Evolutionary conservation across 2,113 vertebrate species (phyloP), one percentile per base, ranked within the genome.

Genomic region (Chaetodon auriga): DNA sequence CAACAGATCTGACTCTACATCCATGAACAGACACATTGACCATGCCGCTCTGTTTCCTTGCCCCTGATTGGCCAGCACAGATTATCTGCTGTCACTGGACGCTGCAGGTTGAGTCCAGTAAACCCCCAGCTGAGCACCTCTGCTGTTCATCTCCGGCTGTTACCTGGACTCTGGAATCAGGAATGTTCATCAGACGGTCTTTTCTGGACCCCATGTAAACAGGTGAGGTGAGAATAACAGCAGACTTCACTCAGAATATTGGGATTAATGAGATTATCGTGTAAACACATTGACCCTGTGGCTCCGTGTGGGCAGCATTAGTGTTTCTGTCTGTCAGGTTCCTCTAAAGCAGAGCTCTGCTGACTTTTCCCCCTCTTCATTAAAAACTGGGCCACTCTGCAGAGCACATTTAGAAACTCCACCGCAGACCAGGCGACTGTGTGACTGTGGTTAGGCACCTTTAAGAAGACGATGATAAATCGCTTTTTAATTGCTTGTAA

Each of bases 381-480:
- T 81, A 85, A 75, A 89, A 70, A 4, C 53, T 68, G 82, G 75
- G 74, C 77, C 83, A 71, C 78, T 83, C 74, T 77, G 82, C 82
- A 86, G 84, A 77, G 82, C 69, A 48, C 86, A 85, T 86, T 87
- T 51, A 74, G 77, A 71, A 66, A 45, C 64, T 76, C 60, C 71
- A 83, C 85, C 86, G 25, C 88, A 90, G 88, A 92, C 74, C 90
- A 75, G 91, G 86, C 85, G 83, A 80, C 85, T 86, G 90, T 91
- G 83, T 77, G 91, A 57, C 88, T 92, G 93, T 89, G 92, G 91
- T 92, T 88, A 84, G 87, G 91, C 90, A 91, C 91, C 89, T 93
- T 79, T 69, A 79, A 87, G 87, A 53, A 69, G 78, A 84, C 19
- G 18, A 83, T 85, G 86, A 93, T 89, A 88, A 94, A 93, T 90